Evolutionary conservation across 2,113 vertebrate species (phyloP).

Genomic region (Hippocampus barbouri): DNA sequence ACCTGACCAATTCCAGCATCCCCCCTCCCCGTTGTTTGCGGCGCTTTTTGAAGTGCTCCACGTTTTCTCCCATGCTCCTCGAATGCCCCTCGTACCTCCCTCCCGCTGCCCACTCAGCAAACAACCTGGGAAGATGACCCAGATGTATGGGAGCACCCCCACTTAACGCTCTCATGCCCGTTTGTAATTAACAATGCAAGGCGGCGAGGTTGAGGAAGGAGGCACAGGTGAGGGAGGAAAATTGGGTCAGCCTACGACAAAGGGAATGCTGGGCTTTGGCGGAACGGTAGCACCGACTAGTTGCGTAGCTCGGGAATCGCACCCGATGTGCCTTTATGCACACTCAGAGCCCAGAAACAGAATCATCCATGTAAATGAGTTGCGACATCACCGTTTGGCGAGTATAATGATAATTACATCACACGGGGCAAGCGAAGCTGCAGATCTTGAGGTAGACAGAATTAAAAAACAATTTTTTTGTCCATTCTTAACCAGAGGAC

Average conservation of each 20-base stretch:
- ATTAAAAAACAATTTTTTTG: too few relatives aligned
- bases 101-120: slow-evolving; percentile 68
- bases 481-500: too few relatives aligned
- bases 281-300: slow-evolving; percentile 68
- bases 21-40: slow-evolving; percentile 37
- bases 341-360: too few relatives aligned
- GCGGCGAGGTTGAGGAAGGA: neutral
- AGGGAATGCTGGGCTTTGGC: slow-evolving; percentile 12
- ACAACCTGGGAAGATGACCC: slow-evolving; percentile 10
- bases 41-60: neutral
- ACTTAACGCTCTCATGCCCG: neutral
- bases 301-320: slow-evolving; percentile 29
- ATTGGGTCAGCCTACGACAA: slow-evolving; percentile 56
- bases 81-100: slow-evolving; percentile 44
- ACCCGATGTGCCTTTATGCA: too few relatives aligned
- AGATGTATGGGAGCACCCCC: neutral
- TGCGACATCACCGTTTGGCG: too few relatives aligned
- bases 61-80: slow-evolving; percentile 42
- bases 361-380: too few relatives aligned
- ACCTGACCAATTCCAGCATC: neutral
- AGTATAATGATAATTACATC: too few relatives aligned
- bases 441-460: too few relatives aligned
- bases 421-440: too few relatives aligned
- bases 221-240: slow-evolving; percentile 56
- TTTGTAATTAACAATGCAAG: slow-evolving; percentile 7